Percentiles rank a stretch among this genome's conserved stretches.
Evolutionary conservation across 2,797 vertebrate species (phyloP).

Genomic region (Enteromius fasciolatus): DNA sequence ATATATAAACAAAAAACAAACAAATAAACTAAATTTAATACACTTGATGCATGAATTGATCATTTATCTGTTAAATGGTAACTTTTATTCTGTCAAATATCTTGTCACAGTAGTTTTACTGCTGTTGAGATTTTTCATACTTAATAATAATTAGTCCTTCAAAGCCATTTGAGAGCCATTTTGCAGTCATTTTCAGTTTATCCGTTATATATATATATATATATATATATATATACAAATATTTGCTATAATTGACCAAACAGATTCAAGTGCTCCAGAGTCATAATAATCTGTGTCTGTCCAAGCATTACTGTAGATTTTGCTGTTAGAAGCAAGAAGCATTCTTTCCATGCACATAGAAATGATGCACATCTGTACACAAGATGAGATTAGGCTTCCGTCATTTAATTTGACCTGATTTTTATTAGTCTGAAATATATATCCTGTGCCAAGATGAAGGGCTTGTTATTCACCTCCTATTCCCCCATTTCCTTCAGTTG

Average conservation of each 20-base stretch:
- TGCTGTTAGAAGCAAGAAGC: background rate
- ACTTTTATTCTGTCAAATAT: background rate
- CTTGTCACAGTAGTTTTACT: background rate
- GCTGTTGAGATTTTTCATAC: background rate
- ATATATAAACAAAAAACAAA: too few species aligned
- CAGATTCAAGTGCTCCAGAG: background rate
- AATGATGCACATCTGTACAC: background rate
- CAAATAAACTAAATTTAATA: too few species aligned
- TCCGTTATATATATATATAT: background rate
- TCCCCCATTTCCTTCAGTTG: background rate
- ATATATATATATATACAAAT: background rate
- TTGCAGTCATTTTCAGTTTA: background rate
- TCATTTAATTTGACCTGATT: background rate
- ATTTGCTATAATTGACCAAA: background rate
- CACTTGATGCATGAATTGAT: background rate
- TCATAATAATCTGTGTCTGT: background rate
- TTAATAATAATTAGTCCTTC: background rate
- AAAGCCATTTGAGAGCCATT: background rate
- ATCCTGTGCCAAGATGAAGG: background rate
- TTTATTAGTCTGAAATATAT: background rate
- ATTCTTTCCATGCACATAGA: background rate
- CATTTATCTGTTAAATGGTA: background rate
- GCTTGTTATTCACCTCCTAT: constrained; percentile 10
- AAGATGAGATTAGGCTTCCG: background rate
- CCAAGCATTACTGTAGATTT: background rate